Conservation (phyloP, 2,888 invertebrate species). For the Lasioglossum oenotherae region DNA sequence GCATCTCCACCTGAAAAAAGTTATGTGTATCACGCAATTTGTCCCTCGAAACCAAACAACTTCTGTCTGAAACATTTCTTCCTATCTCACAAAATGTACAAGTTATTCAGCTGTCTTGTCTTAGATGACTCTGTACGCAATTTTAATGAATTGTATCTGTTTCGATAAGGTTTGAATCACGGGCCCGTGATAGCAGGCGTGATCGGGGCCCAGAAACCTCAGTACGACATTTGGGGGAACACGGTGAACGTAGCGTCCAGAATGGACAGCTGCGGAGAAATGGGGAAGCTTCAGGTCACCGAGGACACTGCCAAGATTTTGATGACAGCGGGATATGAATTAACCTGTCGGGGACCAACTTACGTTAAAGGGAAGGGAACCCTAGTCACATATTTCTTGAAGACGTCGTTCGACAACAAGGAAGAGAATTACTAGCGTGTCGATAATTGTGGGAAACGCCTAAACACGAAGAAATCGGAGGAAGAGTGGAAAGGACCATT, state of each 20-base stretch:
- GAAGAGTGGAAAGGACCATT: neutral
- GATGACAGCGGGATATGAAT: slow-evolving; percentile 93
- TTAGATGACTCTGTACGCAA: too few relatives aligned
- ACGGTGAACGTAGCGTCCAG: slow-evolving; percentile 98
- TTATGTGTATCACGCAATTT: too few relatives aligned
- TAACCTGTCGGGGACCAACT: slow-evolving; percentile 96
- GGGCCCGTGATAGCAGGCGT: slow-evolving; percentile 98
- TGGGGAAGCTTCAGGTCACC: slow-evolving; percentile 94
- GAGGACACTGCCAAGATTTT: slow-evolving; percentile 93
- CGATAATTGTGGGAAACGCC: neutral
- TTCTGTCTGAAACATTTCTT: neutral
- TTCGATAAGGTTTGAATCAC: slow-evolving; percentile 90
- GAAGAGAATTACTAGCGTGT: slow-evolving; percentile 72
- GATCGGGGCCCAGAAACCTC: slow-evolving; percentile 98
- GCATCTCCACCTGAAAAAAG: too few relatives aligned
- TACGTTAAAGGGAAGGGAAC: slow-evolving; percentile 98
- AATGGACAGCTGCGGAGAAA: slow-evolving; percentile 98
- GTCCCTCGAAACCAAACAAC: too few relatives aligned
- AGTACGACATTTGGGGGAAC: slow-evolving; percentile 99
- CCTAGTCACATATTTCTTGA: slow-evolving; percentile 95
- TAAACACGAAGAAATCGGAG: neutral
- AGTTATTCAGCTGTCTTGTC: too few relatives aligned
- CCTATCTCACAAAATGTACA: neutral
- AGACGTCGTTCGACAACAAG: slow-evolving; percentile 91
- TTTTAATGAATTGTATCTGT: neutral